These are phyloP conservation scores for Smutsia gigantea DNA, from an alignment of 2,797 vertebrate species.

Conservation along the genomic window DNA sequence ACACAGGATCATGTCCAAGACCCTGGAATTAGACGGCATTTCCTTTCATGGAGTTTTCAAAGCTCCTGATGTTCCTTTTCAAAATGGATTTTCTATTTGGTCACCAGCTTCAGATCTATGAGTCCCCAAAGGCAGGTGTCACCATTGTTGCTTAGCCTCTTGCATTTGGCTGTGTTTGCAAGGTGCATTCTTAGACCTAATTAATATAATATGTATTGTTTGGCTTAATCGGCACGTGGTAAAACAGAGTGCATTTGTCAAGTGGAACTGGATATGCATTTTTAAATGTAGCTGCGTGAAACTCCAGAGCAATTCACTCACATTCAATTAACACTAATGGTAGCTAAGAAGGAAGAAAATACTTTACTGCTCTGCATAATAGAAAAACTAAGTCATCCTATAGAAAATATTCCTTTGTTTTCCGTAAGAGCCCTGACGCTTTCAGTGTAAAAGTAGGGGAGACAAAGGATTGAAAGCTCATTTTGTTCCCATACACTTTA, in stretches of 20 bases:
- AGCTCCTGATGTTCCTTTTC: neutral
- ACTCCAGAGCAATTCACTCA: neutral
- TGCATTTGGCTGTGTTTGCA: neutral
- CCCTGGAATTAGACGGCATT: slow-evolving; percentile 4
- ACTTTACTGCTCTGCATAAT: neutral
- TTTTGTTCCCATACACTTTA: neutral
- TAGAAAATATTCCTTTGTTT: neutral
- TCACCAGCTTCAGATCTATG: slow-evolving; percentile 4
- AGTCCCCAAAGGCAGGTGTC: neutral
- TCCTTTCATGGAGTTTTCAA: slow-evolving; percentile 25
- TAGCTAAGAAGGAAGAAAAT: slow-evolving; percentile 26
- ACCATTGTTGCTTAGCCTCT: neutral
- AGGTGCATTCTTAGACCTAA: neutral
- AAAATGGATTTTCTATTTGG: slow-evolving; percentile 20
- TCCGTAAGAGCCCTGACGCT: neutral
- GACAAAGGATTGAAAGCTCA: neutral
- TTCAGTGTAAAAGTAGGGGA: neutral
- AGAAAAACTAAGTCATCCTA: neutral
- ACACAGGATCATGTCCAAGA: neutral
- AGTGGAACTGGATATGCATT: neutral
- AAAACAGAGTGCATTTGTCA: neutral
- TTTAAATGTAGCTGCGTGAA: slow-evolving; percentile 16
- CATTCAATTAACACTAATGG: slow-evolving; percentile 15
- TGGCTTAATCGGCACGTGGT: neutral
- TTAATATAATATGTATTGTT: neutral